Conservation (phyloP, 2,797 vertebrate genomes). For the Alfaro cultratus region DNA sequence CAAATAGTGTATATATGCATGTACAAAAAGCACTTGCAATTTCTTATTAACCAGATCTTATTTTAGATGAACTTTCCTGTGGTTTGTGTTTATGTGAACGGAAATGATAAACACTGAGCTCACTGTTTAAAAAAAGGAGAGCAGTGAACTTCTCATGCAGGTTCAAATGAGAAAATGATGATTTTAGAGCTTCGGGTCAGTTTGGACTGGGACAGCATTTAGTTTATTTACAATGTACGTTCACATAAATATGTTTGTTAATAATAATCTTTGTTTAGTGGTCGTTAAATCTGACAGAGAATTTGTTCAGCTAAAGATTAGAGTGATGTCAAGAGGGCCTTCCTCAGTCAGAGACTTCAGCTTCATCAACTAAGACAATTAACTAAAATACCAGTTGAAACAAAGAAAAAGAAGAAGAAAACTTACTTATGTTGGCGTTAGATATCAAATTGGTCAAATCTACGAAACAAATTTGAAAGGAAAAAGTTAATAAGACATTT, state of each 20-base stretch:
- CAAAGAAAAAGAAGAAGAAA: not conserved
- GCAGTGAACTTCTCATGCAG: not conserved
- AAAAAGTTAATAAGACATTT: constrained; percentile 1
- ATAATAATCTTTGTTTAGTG: not conserved
- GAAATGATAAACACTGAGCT: not conserved
- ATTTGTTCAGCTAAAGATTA: not conserved
- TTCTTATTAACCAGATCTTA: not conserved
- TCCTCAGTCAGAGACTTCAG: too few species aligned
- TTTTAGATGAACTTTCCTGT: not conserved
- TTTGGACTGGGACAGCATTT: not conserved
- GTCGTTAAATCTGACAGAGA: not conserved
- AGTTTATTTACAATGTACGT: not conserved
- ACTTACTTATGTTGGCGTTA: constrained; percentile 34
- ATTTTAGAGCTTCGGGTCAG: not conserved
- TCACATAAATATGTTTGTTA: not conserved
- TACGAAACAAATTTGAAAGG: not conserved
- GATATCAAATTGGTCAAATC: constrained; percentile 16
- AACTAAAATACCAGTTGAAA: not conserved
- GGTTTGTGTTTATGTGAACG: not conserved
- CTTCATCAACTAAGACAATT: not conserved
- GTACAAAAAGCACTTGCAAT: not conserved
- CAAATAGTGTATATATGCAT: too few species aligned
- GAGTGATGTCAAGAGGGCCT: not conserved
- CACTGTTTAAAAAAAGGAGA: not conserved
- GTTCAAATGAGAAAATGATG: not conserved